Evolutionary conservation across 2,888 invertebrate species (phyloP).

Genomic region (Drosophila kambysellisi): DNA sequence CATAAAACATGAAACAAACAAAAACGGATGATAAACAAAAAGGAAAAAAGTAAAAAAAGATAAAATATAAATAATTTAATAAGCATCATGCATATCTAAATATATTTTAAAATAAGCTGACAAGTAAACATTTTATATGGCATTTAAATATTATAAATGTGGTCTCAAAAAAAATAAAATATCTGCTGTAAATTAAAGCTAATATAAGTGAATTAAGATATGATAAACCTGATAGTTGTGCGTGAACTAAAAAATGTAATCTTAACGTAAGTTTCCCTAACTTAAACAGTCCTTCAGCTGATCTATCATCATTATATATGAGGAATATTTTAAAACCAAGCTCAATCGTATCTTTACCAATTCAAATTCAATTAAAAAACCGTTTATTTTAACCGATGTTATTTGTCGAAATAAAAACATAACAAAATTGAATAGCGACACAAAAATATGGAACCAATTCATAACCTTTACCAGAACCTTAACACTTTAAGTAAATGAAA

Average conservation of each 20-base stretch:
- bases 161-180: not conserved
- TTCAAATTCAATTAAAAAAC: not conserved
- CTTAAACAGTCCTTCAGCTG: not conserved
- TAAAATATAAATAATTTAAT: not conserved
- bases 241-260: not conserved
- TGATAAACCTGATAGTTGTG: not conserved
- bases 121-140: not conserved
- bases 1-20: constrained; percentile 40
- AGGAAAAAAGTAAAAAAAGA: not conserved
- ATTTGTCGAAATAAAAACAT: not conserved
- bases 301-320: not conserved
- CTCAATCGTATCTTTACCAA: not conserved
- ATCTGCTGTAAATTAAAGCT: not conserved
- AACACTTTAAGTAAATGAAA: not conserved
- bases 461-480: not conserved
- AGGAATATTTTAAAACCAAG: not conserved
- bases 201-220: not conserved
- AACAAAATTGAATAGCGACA: not conserved
- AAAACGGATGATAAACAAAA: not conserved
- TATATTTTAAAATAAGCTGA: not conserved
- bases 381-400: not conserved
- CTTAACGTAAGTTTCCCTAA: not conserved
- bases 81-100: not conserved
- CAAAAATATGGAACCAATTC: not conserved
- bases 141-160: not conserved